Evolutionary conservation across 2,888 invertebrate species (phyloP), one percentile per base, ranked within the genome.

Genomic region (Nemapogon koenigi): DNA sequence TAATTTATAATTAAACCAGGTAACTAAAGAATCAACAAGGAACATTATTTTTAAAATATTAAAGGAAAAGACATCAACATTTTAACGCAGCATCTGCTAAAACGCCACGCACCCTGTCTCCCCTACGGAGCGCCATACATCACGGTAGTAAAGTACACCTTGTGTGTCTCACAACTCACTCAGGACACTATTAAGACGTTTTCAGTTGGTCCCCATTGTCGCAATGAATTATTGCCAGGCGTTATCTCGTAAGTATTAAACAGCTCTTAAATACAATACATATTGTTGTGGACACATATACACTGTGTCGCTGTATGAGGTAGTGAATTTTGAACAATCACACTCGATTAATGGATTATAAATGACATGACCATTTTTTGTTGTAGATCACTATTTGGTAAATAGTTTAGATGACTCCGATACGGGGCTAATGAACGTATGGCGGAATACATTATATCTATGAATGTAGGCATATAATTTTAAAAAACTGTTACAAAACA

Each of bases 101-200:
- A 39, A 45, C 51, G 51, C 60, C 56, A 55, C 51, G 49, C 43
- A 41, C 55, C 62, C 55, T 57, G 62, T 59, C 59, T 47, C 51
- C 46, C 56, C 58, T 47, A 50, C 51, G 43, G 35, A 15, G 43
- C n/a, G 55, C 53, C 49, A 62, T 63, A 57, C 54, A 62, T 61
- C 57, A 58, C 44, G 38, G 22, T 40, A n/a, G n/a, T n/a, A n/a
- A n/a, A n/a, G n/a, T 47, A 48, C 51, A 35, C 53, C 33, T 33
- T 33, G 33, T 33, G n/a, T 16, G 31, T 19, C 50, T 51, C 49
- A 48, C 57, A 55, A 52, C 53, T 59, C 56, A 52, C 53, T 55
- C 49, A 49, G 49, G 52, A 56, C 49, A 48, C 52, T 57, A 64
- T 62, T 59, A 59, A 64, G 59, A 60, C 53, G 51, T 61, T 62